These are phyloP conservation scores for Pholis gunnellus DNA, from an alignment of 2,113 vertebrate genomes.

Conservation along the genomic window DNA sequence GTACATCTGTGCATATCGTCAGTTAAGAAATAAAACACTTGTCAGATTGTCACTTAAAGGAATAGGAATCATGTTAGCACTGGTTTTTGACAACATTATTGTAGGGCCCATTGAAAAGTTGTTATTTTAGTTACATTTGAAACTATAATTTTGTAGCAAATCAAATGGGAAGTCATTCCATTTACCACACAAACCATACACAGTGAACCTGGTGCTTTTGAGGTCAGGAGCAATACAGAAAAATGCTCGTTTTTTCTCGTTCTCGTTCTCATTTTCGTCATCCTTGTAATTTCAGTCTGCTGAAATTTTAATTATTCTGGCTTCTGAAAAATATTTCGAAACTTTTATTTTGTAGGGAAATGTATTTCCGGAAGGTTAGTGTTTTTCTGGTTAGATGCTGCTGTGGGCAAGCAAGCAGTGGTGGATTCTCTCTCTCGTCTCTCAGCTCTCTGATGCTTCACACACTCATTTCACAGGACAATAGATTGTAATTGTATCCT, in stretches of 20 bases:
- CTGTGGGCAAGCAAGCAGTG: background rate
- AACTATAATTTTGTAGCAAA: background rate
- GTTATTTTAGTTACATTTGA: background rate
- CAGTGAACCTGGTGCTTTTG: background rate
- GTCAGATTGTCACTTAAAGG: background rate
- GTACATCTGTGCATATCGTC: background rate
- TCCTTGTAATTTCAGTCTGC: background rate
- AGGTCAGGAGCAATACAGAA: too few relatives aligned
- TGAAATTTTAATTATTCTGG: background rate
- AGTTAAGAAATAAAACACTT: background rate
- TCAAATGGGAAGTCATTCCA: background rate
- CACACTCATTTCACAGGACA: background rate
- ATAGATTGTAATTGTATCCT: background rate
- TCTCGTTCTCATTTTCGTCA: too few relatives aligned
- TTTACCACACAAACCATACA: background rate
- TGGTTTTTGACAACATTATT: background rate
- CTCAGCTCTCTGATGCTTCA: background rate
- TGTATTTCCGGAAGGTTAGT: constrained; percentile 18
- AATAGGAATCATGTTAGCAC: background rate
- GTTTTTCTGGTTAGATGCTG: background rate
- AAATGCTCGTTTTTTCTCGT: too few relatives aligned
- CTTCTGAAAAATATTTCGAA: background rate
- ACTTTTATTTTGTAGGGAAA: constrained; percentile 60
- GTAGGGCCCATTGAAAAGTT: background rate
- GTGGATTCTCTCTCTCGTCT: background rate